phyloP scores from a whole-genome alignment of 2,888 invertebrate genomes.

The Limnephilus rhombicus region DNA sequence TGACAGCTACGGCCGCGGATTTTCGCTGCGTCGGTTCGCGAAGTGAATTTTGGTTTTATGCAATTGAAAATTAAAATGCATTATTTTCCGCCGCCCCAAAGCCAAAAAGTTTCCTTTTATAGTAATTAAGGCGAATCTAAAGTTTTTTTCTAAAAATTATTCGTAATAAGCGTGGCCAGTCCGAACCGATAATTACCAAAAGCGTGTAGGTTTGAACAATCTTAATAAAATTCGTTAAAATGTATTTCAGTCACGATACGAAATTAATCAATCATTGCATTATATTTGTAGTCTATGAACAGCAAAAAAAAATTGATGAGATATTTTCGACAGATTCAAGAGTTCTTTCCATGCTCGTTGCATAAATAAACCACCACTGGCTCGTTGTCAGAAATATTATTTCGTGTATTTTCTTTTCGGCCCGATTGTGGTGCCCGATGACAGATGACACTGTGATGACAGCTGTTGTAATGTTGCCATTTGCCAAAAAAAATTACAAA shows the following conservation, averaged over 20 bases:
- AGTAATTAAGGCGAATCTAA: too few species aligned
- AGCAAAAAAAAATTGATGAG: neutral
- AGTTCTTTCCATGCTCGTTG: too few species aligned
- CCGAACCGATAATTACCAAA: too few species aligned
- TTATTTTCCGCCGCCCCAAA: too few species aligned
- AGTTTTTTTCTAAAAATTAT: too few species aligned
- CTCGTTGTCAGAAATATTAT: neutral
- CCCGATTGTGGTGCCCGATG: neutral
- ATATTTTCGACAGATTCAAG: neutral
- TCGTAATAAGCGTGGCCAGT: too few species aligned
- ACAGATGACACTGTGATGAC: neutral
- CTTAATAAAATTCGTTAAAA: neutral
- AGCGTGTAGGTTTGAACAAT: neutral
- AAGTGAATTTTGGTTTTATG: too few species aligned
- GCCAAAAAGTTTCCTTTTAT: too few species aligned
- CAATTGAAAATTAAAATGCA: too few species aligned
- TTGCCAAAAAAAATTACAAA: neutral
- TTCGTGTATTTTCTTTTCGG: neutral
- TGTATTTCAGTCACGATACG: neutral
- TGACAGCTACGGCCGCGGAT: too few species aligned
- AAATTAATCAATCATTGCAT: neutral
- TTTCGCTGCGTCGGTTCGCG: too few species aligned
- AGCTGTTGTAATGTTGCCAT: neutral
- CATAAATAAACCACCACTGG: neutral
- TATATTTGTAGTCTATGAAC: neutral